Conservation (phyloP, 2,888 invertebrate genomes). For the Sicus ferrugineus region DNA sequence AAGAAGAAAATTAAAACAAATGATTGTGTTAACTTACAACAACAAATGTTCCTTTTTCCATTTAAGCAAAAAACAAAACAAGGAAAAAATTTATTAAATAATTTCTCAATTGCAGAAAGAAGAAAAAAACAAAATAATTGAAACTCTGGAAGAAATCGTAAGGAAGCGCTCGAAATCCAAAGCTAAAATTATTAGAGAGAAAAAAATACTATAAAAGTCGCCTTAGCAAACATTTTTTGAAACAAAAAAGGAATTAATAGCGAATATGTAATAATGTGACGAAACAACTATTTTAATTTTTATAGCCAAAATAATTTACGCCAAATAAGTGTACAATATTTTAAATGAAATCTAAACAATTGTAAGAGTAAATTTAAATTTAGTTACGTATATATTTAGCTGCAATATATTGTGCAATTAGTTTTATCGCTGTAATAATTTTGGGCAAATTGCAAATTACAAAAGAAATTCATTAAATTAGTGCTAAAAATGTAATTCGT, state of each 20-base stretch:
- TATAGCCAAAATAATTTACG: slow-evolving; percentile 58
- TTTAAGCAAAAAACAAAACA: slow-evolving; percentile 1
- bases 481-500: neutral
- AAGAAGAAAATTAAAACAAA: neutral
- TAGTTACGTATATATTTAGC: neutral
- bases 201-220: slow-evolving; percentile 6
- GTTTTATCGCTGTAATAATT: neutral
- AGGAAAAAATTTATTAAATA: neutral
- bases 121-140: neutral
- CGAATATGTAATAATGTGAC: slow-evolving; percentile 1
- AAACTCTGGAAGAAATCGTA: no score
- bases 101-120: neutral
- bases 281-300: slow-evolving; percentile 54
- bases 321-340: slow-evolving; percentile 35
- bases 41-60: slow-evolving; percentile 16
- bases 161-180: no score
- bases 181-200: neutral
- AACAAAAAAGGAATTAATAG: slow-evolving; percentile 8
- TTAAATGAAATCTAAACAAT: slow-evolving; percentile 2
- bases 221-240: slow-evolving; percentile 31
- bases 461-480: slow-evolving; percentile 6
- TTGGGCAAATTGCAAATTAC: neutral
- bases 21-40: neutral
- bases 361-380: neutral
- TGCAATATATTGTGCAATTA: no score